Evolutionary conservation across 2,888 invertebrate species (phyloP).

Genomic region (Cacoxenus indagator): DNA sequence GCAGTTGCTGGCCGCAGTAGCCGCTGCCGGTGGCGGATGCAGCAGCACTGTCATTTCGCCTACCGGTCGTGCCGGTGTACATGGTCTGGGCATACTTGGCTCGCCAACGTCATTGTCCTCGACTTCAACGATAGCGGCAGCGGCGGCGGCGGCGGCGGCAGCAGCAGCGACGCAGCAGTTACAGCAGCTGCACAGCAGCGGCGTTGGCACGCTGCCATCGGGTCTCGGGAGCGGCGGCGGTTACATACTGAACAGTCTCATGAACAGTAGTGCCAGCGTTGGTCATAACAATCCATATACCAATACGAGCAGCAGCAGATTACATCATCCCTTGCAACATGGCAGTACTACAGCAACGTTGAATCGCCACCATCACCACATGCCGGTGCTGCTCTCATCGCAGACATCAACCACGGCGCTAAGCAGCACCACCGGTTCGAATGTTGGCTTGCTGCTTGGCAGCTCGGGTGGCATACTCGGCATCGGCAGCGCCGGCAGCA

Average conservation of each 20-base stretch:
- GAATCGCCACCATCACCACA: slow-evolving; percentile 50
- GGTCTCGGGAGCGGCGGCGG: slow-evolving; percentile 64
- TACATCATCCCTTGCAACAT: slow-evolving; percentile 53
- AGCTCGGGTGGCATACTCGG: slow-evolving; percentile 28
- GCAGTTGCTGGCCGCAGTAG: slow-evolving; percentile 64
- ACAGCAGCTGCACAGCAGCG: slow-evolving; percentile 50
- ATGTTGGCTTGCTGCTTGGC: slow-evolving; percentile 55
- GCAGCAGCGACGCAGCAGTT: slow-evolving; percentile 31
- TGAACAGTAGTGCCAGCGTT: slow-evolving; percentile 40
- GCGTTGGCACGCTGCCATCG: slow-evolving; percentile 61
- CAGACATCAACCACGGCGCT: slow-evolving; percentile 45
- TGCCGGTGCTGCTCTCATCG: slow-evolving; percentile 49
- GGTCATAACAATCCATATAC: slow-evolving; percentile 29
- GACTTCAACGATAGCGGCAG: slow-evolving; percentile 59
- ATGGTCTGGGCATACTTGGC: slow-evolving; percentile 55
- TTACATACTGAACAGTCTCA: slow-evolving; percentile 59
- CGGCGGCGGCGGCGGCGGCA: slow-evolving; percentile 46
- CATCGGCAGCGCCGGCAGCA: slow-evolving; percentile 43
- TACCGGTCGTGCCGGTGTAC: slow-evolving; percentile 49
- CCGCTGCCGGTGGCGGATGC: slow-evolving; percentile 54
- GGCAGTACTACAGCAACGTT: slow-evolving; percentile 42
- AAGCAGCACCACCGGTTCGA: slow-evolving; percentile 50
- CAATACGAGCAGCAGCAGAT: slow-evolving; percentile 39
- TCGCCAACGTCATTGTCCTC: slow-evolving; percentile 66
- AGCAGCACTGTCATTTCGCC: slow-evolving; percentile 53